Evolutionary conservation across 2,113 vertebrate genomes (phyloP).

Genomic region (Cheilinus undulatus): DNA sequence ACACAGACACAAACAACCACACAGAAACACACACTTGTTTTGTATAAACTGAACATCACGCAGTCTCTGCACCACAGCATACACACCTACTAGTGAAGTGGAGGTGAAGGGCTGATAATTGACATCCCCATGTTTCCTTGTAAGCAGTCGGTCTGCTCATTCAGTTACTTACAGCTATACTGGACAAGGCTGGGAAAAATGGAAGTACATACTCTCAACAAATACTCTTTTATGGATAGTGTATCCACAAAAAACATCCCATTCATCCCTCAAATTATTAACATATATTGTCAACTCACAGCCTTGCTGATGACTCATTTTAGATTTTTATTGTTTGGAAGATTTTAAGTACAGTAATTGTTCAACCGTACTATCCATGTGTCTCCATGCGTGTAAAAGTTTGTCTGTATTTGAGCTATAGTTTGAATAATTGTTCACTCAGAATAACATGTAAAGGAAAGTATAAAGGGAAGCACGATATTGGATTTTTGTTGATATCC

Average conservation of each 20-base stretch:
- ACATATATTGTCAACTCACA: constrained; percentile 44
- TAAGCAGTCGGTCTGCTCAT: constrained; percentile 50
- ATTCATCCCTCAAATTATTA: constrained; percentile 47
- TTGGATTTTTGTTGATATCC: no score
- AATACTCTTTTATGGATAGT: constrained; percentile 31
- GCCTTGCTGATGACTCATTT: constrained; percentile 28
- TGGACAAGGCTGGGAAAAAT: constrained; percentile 17
- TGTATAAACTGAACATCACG: constrained; percentile 7
- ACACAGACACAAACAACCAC: constrained; percentile 22
- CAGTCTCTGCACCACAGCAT: neutral
- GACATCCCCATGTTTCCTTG: constrained; percentile 58
- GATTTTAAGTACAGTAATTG: no score
- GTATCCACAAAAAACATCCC: constrained; percentile 20
- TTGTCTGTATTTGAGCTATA: neutral
- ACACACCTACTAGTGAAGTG: constrained; percentile 34
- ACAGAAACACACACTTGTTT: constrained; percentile 17
- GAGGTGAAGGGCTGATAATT: constrained; percentile 66
- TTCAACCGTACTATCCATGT: no score
- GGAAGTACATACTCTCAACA: constrained; percentile 35
- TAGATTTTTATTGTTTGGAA: no score
- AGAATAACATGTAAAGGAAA: neutral
- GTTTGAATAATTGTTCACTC: neutral
- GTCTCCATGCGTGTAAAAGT: neutral
- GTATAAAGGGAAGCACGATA: no score
- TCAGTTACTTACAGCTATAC: constrained; percentile 60